Base-by-base conservation (phyloP, 2,113 vertebrate species). In the Columba janthina region DNA sequence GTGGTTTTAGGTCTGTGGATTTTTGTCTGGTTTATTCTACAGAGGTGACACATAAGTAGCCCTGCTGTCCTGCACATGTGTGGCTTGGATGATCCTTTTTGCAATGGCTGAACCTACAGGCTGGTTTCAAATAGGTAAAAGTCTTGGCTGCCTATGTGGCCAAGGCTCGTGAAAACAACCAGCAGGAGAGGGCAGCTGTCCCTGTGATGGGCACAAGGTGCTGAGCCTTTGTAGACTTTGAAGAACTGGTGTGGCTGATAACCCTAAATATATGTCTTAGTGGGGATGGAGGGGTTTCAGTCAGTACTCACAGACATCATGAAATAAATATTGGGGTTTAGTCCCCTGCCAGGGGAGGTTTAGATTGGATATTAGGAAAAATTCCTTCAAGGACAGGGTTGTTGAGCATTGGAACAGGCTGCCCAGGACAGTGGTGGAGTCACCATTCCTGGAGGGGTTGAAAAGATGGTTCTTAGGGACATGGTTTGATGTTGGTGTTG, bases 41-140 rank as follows among this genome's bases (percentile, higher is more conserved):
- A 7, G 42, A 4, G 2, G 1, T 51, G 53, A 38, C 8, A 5
- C 0, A 5, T n/a, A 31, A 21, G 19, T 58, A 82, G 36, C 16
- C 56, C 11, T 57, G 26, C 31, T 74, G 20, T 61, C 32, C 20
- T 62, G 32, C 40, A 13, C 19, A 2, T 0, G 0, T 0, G 0
- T 51, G 56, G 18, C 42, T 56, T 88, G 65, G 32, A 9, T 16
- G 44, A 21, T 81, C 8, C 11, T 60, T 71, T 82, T 75, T 75
- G 42, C 31, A 25, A 20, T 15, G 57, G 9, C 70, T 81, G 51
- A 88, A 74, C 21, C 25, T 44, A 18, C 20, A 44, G 58, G 10
- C 40, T 72, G 24, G 7, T 61, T 75, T 60, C 71, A 88, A 44
- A 60, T 9, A 46, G 26, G 7, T 34, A 25, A 71, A 62, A 67